Evolutionary conservation across 2,888 invertebrate genomes (phyloP).

Genomic region (Panorpa germanica): DNA sequence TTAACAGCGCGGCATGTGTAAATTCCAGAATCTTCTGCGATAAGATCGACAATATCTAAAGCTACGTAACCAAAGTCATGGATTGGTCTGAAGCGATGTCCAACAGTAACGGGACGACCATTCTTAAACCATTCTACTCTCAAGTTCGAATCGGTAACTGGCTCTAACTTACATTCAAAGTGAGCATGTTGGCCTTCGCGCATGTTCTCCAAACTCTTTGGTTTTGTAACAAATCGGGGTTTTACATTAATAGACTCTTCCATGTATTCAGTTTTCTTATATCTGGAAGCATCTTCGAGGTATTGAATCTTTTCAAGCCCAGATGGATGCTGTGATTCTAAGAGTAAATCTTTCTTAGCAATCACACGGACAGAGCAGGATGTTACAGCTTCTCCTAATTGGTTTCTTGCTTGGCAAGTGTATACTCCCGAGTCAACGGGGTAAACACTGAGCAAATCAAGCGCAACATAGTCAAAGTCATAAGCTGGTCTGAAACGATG

Average conservation of each 20-base stretch:
- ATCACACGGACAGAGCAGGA: conserved; percentile 79
- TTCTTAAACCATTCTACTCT: conserved; percentile 96
- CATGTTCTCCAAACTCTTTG: conserved; percentile 70
- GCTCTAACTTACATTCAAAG: conserved; percentile 94
- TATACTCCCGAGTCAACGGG: conserved; percentile 96
- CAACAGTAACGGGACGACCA: conserved; percentile 82
- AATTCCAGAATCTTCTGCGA: conserved; percentile 86
- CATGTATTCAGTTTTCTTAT: conserved; percentile 61
- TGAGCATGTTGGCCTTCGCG: conserved; percentile 85
- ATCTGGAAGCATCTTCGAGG: conserved; percentile 70
- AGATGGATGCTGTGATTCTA: conserved; percentile 80
- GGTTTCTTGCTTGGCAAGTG: conserved; percentile 87
- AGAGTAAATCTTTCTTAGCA: conserved; percentile 70
- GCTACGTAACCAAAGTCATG: conserved; percentile 98
- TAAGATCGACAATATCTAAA: conserved; percentile 86
- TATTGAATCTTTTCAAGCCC: conserved; percentile 85
- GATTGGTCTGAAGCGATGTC: conserved; percentile 88
- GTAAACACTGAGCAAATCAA: conserved; percentile 90
- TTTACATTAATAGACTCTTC: conserved; percentile 70
- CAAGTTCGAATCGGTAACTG: conserved; percentile 89
- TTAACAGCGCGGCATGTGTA: conserved; percentile 92
- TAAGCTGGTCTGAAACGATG: conserved; percentile 89
- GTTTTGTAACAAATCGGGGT: conserved; percentile 71
- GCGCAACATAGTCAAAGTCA: conserved; percentile 92
- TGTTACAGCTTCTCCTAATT: conserved; percentile 84